Percentiles rank a stretch among this genome's conserved stretches.
These are phyloP conservation scores for Smithornis capensis DNA, from an alignment of 2,113 vertebrate genomes.

Conservation along the genomic window DNA sequence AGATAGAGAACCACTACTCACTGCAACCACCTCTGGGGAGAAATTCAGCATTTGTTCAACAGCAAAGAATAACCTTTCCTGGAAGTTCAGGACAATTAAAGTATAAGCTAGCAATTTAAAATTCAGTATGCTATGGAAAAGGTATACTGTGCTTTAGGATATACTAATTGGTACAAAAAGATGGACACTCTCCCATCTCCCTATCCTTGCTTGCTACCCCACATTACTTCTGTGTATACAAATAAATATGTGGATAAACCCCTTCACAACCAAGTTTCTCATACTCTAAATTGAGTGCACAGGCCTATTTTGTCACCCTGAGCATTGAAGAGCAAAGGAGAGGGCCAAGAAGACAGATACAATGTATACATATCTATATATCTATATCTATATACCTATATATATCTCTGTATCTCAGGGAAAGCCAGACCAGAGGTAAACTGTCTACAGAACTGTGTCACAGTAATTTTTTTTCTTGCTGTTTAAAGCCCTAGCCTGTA, in stretches of 20 bases:
- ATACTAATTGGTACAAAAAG: neutral
- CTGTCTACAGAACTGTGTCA: neutral
- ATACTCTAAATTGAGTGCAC: neutral
- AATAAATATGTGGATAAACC: neutral
- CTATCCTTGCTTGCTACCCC: neutral
- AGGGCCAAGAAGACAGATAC: neutral
- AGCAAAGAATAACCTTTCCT: slow-evolving; percentile 51
- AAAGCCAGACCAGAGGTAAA: neutral
- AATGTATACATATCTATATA: neutral
- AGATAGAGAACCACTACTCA: slow-evolving; percentile 5
- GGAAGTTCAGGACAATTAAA: slow-evolving; percentile 47
- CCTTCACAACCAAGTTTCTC: neutral
- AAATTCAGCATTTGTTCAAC: slow-evolving; percentile 50
- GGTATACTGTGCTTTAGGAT: neutral
- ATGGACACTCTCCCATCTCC: neutral
- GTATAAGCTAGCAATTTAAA: slow-evolving; percentile 9
- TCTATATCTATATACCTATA: rapidly evolving
- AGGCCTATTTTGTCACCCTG: neutral
- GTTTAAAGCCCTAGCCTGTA: slow-evolving; percentile 40
- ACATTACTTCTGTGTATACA: neutral
- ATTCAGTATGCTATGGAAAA: neutral
- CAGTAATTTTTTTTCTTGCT: neutral
- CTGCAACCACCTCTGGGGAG: slow-evolving; percentile 37
- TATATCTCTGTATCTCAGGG: rapidly evolving
- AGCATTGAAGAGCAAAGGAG: neutral